Conservation (phyloP, 2,888 invertebrate species). For the Deroplatys truncata region DNA sequence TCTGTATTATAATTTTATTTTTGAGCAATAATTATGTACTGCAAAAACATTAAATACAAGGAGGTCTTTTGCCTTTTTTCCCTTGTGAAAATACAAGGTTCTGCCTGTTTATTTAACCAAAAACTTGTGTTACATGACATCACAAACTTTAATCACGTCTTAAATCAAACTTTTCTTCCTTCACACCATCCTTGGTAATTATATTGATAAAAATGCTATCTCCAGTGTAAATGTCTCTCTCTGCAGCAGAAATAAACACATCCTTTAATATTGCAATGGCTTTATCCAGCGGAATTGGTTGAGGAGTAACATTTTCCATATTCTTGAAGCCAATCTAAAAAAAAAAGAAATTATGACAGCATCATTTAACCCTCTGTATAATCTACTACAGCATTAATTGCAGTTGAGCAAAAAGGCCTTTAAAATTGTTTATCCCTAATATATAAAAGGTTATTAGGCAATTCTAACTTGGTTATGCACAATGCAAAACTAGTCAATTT, state of each 20-base stretch:
- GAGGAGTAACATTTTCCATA: constrained; percentile 63
- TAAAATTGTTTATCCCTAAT: too few species aligned
- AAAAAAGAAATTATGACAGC: neutral
- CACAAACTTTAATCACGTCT: constrained; percentile 72
- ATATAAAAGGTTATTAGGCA: too few species aligned
- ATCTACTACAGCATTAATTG: too few species aligned
- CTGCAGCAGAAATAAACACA: constrained; percentile 95
- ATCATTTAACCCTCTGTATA: too few species aligned
- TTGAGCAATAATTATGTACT: neutral
- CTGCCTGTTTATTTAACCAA: neutral
- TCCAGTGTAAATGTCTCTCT: constrained; percentile 96
- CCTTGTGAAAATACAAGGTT: too few species aligned
- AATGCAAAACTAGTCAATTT: neutral
- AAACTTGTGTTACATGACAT: neutral
- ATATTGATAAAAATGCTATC: constrained; percentile 83
- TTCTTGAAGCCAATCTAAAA: constrained; percentile 80
- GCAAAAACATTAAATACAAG: neutral
- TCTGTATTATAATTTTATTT: neutral
- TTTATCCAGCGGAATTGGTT: constrained; percentile 68
- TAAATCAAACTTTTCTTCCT: constrained; percentile 67
- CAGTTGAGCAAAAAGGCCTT: too few species aligned
- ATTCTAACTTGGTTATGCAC: neutral
- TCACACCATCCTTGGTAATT: constrained; percentile 80
- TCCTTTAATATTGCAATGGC: constrained; percentile 87
- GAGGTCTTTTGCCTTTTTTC: neutral